Percentiles rank a stretch among this genome's conserved stretches.
phyloP scores from a whole-genome alignment of 2,113 vertebrate species.

The Fregata magnificens region DNA sequence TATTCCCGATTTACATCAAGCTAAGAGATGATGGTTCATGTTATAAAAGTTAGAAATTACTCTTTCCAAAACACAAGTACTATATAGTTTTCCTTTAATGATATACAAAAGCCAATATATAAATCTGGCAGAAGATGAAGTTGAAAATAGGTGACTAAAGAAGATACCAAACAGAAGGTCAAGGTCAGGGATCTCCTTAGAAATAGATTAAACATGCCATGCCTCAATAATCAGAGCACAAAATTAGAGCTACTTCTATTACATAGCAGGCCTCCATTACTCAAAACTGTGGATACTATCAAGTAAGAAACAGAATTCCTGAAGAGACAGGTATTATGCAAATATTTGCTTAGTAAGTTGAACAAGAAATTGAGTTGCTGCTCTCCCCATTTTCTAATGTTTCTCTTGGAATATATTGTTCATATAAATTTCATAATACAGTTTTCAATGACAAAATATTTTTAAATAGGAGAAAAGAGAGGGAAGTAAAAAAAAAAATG shows the following conservation, averaged over 20 bases:
- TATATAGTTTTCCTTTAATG: background rate
- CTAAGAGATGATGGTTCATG: background rate
- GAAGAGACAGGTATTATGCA: background rate
- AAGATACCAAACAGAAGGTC: background rate
- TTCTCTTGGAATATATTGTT: background rate
- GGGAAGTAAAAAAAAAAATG: background rate
- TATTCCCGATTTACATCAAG: background rate
- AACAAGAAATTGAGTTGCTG: background rate
- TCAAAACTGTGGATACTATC: background rate
- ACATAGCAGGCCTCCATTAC: background rate
- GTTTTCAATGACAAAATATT: background rate
- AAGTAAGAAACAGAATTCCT: background rate
- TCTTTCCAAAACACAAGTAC: background rate
- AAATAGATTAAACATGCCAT: background rate
- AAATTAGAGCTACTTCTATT: background rate
- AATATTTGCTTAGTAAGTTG: background rate
- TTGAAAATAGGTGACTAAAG: background rate
- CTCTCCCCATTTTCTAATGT: background rate
- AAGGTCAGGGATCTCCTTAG: background rate
- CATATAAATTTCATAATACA: background rate
- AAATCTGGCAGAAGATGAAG: background rate
- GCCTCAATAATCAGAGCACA: background rate
- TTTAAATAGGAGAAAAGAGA: background rate
- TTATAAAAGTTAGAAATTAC: background rate
- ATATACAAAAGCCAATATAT: background rate